Evolutionary conservation across 1,140 invertebrate genomes (phyloP), one percentile per base, ranked within the genome.

Genomic region (Bombyx mandarina): DNA sequence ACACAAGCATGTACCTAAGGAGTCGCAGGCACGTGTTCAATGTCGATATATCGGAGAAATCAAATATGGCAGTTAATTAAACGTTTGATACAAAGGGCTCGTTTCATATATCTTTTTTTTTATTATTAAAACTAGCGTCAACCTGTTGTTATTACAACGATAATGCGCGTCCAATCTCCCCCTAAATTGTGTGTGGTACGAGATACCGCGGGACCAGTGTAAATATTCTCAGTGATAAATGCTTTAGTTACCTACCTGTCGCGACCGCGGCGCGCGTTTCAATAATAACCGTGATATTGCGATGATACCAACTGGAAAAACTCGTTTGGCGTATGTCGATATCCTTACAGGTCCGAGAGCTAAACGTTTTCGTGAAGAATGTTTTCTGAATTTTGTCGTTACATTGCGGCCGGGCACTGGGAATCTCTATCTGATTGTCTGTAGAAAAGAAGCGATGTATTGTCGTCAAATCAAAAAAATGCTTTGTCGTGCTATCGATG

Each of bases 251-350:
- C 77, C 76, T 82, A 80, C 77, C 76, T 82, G 82, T 83, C 80
- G 77, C 77, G 73, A 69, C 69, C 78, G 73, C 77, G 69, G 72
- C 71, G 74, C 82, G 69, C 69, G 75, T 77, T 79, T 86, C 73
- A 79, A 86, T 86, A 84, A 86, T 84, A 86, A 86, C 82, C 82
- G 76, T 86, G 81, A 86, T 86, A 86, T 85, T 77, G 82, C 82
- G 83, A 86, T 85, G 82, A 86, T 85, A 83, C 80, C 65, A 72
- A 86, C 82, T 86, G 82, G 83, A 85, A 85, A 86, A 86, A 86
- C 83, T 86, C 77, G 83, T 86, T 86, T 75, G 71, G 66, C 67
- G 69, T 76, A 82, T 86, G 80, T 82, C 80, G 82, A 85, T 85
- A 86, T 86, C 83, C 83, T 87, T 84, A 81, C 73, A 79, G 70